Evolutionary conservation across 2,113 vertebrate genomes (phyloP), one percentile per base, ranked within the genome.

Genomic region (Odontophorus gujanensis): DNA sequence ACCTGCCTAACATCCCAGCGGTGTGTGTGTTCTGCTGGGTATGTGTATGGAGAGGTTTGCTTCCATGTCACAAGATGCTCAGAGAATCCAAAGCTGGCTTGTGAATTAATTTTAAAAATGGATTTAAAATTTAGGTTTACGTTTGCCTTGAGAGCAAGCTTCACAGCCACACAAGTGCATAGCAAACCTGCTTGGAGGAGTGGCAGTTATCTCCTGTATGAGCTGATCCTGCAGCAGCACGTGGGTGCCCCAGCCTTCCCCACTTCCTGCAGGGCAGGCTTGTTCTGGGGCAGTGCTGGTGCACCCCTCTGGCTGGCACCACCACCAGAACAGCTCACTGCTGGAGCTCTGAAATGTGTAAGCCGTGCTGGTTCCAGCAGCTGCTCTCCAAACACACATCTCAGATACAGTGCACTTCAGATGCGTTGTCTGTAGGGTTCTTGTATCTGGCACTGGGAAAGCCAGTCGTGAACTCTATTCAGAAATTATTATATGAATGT

Each of bases 51-150:
- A 1, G 24, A 48, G 36, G 26, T 1, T 67, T 28, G 14, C 17
- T 38, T 85, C 9, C 8, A 0, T 16, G 11, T 51, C 55, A 26
- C 0, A 0, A 32, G 19, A 22, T 38, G 6, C 9, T 65, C 12
- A 13, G 19, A 18, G 69, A 72, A 73, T 72, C 15, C 42, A 42
- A 62, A 90, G 45, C 12, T 83, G 21, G 3, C 62, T 55, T 50
- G 26, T 76, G 11, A 81, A 57, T 82, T 15, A 61, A 45, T 51
- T 38, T 78, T 30, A 83, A 50, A 77, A 65, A 19, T 5, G 3
- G 65, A n/a, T 15, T 32, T 32, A 9, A 2, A 0, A 65, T 34
- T 69, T 76, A 7, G 69, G 75, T 51, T 18, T 58, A 7, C 69
- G 6, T 30, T 76, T 91, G 25, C 19, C 13, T 71, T 83, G 11